Base-by-base conservation (phyloP, 2,888 invertebrate genomes). In the Hanleya hanleyi region DNA sequence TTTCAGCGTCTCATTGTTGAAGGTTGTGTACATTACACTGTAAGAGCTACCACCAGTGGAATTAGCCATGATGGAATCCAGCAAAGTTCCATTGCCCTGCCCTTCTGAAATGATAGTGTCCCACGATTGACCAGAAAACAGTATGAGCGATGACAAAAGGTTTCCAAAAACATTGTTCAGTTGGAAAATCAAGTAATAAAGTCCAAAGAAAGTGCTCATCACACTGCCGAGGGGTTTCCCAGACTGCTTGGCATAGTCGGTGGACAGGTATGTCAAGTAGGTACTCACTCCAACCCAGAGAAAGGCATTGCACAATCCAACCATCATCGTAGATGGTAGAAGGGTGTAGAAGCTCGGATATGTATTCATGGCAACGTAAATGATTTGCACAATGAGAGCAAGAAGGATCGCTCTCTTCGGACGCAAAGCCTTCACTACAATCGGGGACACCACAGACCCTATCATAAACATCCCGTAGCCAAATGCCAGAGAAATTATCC, bases 261-360 rank as follows among this genome's bases (percentile, higher is more conserved):
- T 69, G 1, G 87, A 86, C 6, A 89, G 80, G 68, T 84, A 86
- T 5, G 88, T 85, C 12, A 88, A 77, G 75, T 90, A 89, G 0
- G 89, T 88, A 35, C 86, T 86, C 64, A 88, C 82, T 4, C 88
- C 87, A 61, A 87, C 88, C 88, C 87, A 89, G 51, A 87, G 75
- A 36, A 86, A 73, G 5, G 87, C 87, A 35, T 82, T 79, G n/a
- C 82, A 78, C 61, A 85, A 78, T 0, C 90, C 90, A 3, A 82
- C 82, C 5, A 86, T 41, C n/a, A 81, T 71, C 0, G 87, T 84
- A 6, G 83, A 81, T 0, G 87, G 87, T 36, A 88, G 74, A 64
- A 89, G 80, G 32, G 87, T 81, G 78, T 83, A 86, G 73, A 83
- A 79, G 1, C 69, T 78, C 1, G 89, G 88, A 61, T 84, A 84